Conservation (phyloP, 2,113 vertebrate genomes). For the Lipotes vexillifer region DNA sequence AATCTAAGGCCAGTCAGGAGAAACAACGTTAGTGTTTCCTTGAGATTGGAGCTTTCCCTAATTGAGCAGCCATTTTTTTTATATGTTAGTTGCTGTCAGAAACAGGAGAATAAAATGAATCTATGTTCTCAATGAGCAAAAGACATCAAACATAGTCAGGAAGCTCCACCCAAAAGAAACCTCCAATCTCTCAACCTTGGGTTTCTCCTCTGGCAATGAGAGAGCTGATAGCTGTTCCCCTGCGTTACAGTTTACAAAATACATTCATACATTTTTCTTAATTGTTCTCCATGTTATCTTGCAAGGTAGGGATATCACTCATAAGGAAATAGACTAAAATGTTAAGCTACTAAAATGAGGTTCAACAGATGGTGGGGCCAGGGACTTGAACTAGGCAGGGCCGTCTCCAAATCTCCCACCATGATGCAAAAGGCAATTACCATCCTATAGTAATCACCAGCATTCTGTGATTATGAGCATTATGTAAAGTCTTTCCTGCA, state of each 20-base stretch:
- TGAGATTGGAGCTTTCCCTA: not conserved
- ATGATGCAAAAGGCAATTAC: not conserved
- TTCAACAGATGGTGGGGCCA: not conserved
- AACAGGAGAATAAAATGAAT: not conserved
- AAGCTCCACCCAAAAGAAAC: not conserved
- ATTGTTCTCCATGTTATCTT: not conserved
- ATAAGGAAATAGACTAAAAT: not conserved
- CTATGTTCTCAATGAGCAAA: not conserved
- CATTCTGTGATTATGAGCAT: not conserved
- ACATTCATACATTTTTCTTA: not conserved
- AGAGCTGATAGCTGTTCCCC: not conserved
- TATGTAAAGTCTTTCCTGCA: not conserved
- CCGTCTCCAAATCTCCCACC: not conserved
- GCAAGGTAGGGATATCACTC: not conserved
- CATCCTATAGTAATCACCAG: not conserved
- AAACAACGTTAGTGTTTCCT: not conserved
- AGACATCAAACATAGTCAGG: not conserved
- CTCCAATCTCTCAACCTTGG: not conserved
- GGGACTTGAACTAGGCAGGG: not conserved
- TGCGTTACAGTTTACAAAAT: not conserved
- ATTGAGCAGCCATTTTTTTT: not conserved
- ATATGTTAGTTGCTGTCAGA: not conserved
- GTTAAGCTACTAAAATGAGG: not conserved
- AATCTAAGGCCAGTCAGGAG: not conserved
- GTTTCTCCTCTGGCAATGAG: not conserved